phyloP scores from a whole-genome alignment of 2,888 invertebrate genomes.

The Aporophyla lueneburgensis region DNA sequence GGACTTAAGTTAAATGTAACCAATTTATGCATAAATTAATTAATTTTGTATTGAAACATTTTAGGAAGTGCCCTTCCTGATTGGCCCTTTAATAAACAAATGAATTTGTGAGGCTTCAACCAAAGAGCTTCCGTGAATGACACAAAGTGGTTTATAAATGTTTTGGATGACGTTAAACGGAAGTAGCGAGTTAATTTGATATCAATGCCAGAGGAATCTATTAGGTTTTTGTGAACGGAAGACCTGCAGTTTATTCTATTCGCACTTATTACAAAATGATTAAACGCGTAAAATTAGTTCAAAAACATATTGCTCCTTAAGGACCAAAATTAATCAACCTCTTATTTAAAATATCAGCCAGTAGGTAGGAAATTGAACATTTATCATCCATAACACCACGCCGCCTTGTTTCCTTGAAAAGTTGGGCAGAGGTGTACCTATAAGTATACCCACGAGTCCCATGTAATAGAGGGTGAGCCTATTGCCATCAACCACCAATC shows the following conservation, averaged over 20 bases:
- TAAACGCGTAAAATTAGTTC: neutral
- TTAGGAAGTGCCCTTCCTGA: conserved; percentile 2
- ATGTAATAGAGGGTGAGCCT: no score
- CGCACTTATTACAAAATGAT: neutral
- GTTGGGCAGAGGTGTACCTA: no score
- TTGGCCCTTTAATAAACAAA: conserved; percentile 15
- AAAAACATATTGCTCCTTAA: neutral
- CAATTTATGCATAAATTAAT: conserved; percentile 37
- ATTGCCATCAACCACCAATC: no score
- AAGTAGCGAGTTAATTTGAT: neutral
- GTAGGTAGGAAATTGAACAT: no score
- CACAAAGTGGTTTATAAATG: neutral
- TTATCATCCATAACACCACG: no score
- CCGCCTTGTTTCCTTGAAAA: no score
- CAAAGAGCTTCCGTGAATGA: neutral
- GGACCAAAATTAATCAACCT: neutral
- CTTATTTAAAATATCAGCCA: neutral
- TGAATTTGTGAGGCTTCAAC: neutral
- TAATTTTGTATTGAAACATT: conserved; percentile 37
- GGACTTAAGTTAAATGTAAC: conserved; percentile 26
- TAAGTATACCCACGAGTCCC: no score
- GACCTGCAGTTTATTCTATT: neutral
- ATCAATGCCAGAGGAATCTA: neutral
- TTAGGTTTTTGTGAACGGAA: neutral
- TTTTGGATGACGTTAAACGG: conserved; percentile 5